phyloP scores from a whole-genome alignment of 2,888 invertebrate species.

The Eurytoma adleriae region DNA sequence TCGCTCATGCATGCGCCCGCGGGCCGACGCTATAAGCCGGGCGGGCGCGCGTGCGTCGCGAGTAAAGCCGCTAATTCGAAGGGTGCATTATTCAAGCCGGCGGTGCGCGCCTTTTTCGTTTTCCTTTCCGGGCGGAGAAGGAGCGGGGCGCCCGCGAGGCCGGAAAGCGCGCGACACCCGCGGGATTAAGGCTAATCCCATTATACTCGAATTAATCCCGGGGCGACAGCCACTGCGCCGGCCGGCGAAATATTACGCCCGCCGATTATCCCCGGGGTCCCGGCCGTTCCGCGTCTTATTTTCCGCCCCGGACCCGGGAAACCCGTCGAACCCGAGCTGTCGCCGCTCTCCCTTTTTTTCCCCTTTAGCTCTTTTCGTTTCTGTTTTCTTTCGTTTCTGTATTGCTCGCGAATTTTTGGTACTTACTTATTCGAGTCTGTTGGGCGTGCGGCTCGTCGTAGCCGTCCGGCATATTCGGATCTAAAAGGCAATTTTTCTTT shows the following conservation, averaged over 20 bases:
- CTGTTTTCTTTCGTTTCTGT: constrained; percentile 28
- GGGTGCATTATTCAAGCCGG: constrained; percentile 63
- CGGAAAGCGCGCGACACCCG: constrained; percentile 62
- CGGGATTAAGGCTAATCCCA: constrained; percentile 72
- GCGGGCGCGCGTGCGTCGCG: neutral
- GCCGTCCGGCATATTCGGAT: constrained; percentile 71
- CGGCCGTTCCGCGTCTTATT: constrained; percentile 20
- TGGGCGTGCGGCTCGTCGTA: constrained; percentile 73
- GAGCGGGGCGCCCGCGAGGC: neutral
- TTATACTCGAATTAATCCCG: constrained; percentile 73
- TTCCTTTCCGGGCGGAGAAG: neutral
- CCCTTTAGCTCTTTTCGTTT: neutral
- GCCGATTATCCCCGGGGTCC: constrained; percentile 56
- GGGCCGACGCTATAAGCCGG: neutral
- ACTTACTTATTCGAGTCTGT: constrained; percentile 74
- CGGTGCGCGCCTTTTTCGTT: neutral
- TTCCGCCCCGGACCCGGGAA: neutral
- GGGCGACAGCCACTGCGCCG: constrained; percentile 66
- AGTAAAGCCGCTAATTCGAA: constrained; percentile 48
- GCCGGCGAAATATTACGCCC: constrained; percentile 67
- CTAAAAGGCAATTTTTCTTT: constrained; percentile 62
- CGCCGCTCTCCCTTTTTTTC: neutral
- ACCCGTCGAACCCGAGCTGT: constrained; percentile 8
- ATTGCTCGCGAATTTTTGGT: constrained; percentile 19
- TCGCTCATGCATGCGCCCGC: neutral